Conservation (phyloP, 2,888 invertebrate species). For the Rhaphigaster nebulosa region DNA sequence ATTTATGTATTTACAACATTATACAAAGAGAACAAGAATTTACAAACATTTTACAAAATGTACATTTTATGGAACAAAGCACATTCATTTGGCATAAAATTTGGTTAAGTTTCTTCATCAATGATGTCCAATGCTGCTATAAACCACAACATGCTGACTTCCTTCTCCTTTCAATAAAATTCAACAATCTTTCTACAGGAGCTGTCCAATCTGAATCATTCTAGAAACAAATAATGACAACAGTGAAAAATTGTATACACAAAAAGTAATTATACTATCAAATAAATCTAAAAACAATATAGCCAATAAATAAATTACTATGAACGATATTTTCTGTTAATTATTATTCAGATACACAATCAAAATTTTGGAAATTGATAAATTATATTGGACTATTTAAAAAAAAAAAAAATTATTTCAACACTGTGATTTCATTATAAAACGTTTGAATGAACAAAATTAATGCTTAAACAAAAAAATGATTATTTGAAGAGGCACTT, state of each 20-base stretch:
- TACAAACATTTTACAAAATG: conserved; percentile 35
- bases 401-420: too few species aligned
- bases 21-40: conserved; percentile 38
- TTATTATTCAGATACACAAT: not conserved
- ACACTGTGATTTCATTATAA: too few species aligned
- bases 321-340: not conserved
- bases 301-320: too few species aligned
- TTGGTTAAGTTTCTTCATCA: conserved; percentile 12
- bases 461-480: too few species aligned
- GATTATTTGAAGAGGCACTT: too few species aligned
- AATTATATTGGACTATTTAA: too few species aligned
- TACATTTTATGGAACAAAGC: conserved; percentile 48
- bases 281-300: too few species aligned
- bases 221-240: not conserved
- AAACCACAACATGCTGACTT: conserved; percentile 43
- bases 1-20: conserved; percentile 29
- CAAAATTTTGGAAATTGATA: too few species aligned
- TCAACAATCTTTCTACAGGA: conserved; percentile 44
- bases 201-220: conserved; percentile 37
- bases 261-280: not conserved
- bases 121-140: not conserved
- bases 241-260: not conserved
- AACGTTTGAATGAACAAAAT: too few species aligned
- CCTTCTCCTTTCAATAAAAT: conserved; percentile 45
- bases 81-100: conserved; percentile 39